Evolutionary conservation across 2,888 invertebrate genomes (phyloP).

Genomic region (Charanyca ferruginea): DNA sequence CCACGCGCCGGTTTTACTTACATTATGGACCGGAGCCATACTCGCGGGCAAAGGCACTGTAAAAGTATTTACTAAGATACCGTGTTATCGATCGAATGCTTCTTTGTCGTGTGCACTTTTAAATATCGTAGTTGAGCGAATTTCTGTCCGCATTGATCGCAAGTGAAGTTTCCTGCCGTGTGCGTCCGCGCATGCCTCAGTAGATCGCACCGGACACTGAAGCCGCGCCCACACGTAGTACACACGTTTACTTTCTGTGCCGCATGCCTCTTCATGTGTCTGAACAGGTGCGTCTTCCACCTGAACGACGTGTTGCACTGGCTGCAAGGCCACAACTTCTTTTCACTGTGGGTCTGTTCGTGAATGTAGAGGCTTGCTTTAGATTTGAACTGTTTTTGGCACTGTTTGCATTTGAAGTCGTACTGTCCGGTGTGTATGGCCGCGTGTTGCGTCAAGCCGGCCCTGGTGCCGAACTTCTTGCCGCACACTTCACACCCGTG

Average conservation of each 20-base stretch:
- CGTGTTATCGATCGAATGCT: conserved; percentile 66
- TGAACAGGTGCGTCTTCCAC: conserved; percentile 83
- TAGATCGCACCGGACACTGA: conserved; percentile 85
- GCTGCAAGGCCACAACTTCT: conserved; percentile 66
- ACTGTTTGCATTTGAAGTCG: conserved; percentile 83
- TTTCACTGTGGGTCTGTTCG: conserved; percentile 78
- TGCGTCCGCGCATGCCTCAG: conserved; percentile 89
- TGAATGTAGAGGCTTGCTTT: conserved; percentile 89
- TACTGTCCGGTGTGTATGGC: conserved; percentile 84
- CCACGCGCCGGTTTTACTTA: too few species aligned
- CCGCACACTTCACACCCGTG: conserved; percentile 88
- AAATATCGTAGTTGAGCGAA: conserved; percentile 90
- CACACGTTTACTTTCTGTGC: conserved; percentile 82
- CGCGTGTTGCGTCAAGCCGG: conserved; percentile 84
- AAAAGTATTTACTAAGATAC: conserved; percentile 16
- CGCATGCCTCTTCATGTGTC: conserved; percentile 85
- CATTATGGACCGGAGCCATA: too few species aligned
- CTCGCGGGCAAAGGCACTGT: too few species aligned
- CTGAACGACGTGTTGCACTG: conserved; percentile 84
- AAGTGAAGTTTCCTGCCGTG: conserved; percentile 78
- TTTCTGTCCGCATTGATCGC: conserved; percentile 83
- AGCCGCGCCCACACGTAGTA: conserved; percentile 85
- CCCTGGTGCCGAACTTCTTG: conserved; percentile 84
- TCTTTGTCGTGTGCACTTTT: conserved; percentile 83
- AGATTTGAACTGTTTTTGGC: conserved; percentile 87